Conservation (phyloP, 2,888 invertebrate genomes). For the Drosophila yooni region DNA sequence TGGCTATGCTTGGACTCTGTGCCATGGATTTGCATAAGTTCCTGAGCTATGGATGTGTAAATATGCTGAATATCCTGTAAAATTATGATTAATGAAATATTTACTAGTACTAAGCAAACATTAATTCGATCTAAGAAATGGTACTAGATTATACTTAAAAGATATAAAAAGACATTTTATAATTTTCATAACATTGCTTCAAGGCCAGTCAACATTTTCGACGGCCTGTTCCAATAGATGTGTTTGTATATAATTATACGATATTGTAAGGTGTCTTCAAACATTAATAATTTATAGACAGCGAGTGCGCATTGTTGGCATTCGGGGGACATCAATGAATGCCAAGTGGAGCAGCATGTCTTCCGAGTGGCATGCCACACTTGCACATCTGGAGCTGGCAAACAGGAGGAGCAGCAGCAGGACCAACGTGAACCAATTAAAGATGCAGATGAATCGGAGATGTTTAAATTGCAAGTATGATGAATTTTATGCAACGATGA, state of each 20-base stretch:
- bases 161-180: not conserved
- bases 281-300: constrained; percentile 63
- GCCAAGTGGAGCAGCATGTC: constrained; percentile 8
- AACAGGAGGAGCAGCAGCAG: constrained; percentile 22
- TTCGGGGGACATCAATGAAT: constrained; percentile 14
- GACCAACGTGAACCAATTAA: constrained; percentile 69
- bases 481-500: constrained; percentile 70
- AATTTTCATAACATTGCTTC: not conserved
- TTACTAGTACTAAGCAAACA: not conserved
- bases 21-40: constrained; percentile 24
- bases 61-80: constrained; percentile 6
- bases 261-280: constrained; percentile 31
- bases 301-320: constrained; percentile 44
- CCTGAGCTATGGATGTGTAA: constrained; percentile 5
- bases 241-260: constrained; percentile 57
- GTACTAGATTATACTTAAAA: not conserved
- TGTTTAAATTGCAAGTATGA: constrained; percentile 79
- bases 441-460: constrained; percentile 80
- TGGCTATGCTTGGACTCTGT: constrained; percentile 6
- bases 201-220: not conserved
- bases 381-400: constrained; percentile 52
- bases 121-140: not conserved
- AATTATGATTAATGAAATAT: not conserved
- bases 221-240: constrained; percentile 35
- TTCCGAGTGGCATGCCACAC: constrained; percentile 11